These are phyloP conservation scores for Listronotus bonariensis DNA, from an alignment of 1,140 invertebrate genomes.

Conservation along the genomic window DNA sequence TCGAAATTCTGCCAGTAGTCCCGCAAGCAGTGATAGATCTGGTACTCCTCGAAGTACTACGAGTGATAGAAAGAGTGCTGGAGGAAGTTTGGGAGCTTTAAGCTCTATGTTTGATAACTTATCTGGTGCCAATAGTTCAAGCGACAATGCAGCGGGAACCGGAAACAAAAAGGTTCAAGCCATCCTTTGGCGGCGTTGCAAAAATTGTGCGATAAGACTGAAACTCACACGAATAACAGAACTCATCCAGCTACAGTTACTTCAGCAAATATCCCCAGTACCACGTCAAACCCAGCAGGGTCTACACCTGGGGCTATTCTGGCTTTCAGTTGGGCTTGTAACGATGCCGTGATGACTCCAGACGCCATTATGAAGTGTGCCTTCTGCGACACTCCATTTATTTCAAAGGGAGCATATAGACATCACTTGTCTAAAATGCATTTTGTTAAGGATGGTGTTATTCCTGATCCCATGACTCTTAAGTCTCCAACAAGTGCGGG, in stretches of 20 bases:
- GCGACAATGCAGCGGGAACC: constrained; percentile 56
- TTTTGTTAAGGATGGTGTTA: constrained; percentile 90
- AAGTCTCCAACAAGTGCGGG: constrained; percentile 62
- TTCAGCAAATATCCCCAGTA: constrained; percentile 42
- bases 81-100: constrained; percentile 76
- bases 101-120: constrained; percentile 90
- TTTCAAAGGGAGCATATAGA: constrained; percentile 94
- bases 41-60: constrained; percentile 71
- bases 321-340: constrained; percentile 92
- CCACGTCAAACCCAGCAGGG: constrained; percentile 50
- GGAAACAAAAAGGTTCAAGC: constrained; percentile 69
- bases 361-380: constrained; percentile 94
- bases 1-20: constrained; percentile 67
- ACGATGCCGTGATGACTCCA: constrained; percentile 83
- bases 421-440: constrained; percentile 97
- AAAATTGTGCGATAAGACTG: constrained; percentile 93
- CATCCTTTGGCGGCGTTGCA: constrained; percentile 91
- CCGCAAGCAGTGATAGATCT: constrained; percentile 74
- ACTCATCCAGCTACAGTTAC: constrained; percentile 49
- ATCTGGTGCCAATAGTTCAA: constrained; percentile 61
- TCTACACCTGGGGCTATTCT: constrained; percentile 79
- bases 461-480: constrained; percentile 71
- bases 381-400: constrained; percentile 94
- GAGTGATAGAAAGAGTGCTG: constrained; percentile 57
- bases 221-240: constrained; percentile 65